phyloP scores from a whole-genome alignment of 1,140 invertebrate genomes.

The Anoplolepis gracilipes region DNA sequence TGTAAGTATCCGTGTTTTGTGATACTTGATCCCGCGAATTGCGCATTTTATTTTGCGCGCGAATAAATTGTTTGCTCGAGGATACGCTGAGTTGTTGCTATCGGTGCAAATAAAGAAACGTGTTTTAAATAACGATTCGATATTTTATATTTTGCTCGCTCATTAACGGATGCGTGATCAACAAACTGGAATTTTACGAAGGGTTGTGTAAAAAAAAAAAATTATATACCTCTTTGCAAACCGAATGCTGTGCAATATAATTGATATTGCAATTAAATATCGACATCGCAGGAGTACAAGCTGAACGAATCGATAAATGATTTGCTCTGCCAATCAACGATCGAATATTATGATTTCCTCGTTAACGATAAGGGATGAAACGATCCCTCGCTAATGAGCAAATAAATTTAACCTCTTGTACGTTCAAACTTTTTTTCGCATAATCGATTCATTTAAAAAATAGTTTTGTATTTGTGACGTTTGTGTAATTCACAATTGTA shows the following conservation, averaged over 20 bases:
- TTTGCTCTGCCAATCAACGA: constrained; percentile 47
- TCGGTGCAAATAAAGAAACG: constrained; percentile 7
- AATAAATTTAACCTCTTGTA: constrained; percentile 41
- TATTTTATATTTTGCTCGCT: constrained; percentile 36
- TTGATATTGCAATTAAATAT: constrained; percentile 58
- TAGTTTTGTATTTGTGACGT: background rate
- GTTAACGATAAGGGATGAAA: constrained; percentile 54
- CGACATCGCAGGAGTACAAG: constrained; percentile 20
- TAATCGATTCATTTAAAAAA: constrained; percentile 1
- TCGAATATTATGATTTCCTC: constrained; percentile 25
- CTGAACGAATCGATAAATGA: constrained; percentile 48
- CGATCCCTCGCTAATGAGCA: constrained; percentile 45
- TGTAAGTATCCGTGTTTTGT: constrained; percentile 9
- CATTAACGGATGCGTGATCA: constrained; percentile 42
- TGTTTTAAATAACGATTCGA: constrained; percentile 43
- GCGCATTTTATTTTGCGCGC: constrained; percentile 48
- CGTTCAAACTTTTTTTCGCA: background rate
- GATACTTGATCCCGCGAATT: constrained; percentile 1
- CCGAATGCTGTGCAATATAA: constrained; percentile 40
- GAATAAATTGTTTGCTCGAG: constrained; percentile 55
- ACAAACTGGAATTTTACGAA: constrained; percentile 37
- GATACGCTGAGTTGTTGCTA: constrained; percentile 34
- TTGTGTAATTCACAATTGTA: background rate
- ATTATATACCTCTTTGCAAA: background rate
- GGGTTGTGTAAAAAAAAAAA: constrained; percentile 30